These are phyloP conservation scores for Protaetia brevitarsis DNA, from an alignment of 1,140 invertebrate species.

Conservation along the genomic window DNA sequence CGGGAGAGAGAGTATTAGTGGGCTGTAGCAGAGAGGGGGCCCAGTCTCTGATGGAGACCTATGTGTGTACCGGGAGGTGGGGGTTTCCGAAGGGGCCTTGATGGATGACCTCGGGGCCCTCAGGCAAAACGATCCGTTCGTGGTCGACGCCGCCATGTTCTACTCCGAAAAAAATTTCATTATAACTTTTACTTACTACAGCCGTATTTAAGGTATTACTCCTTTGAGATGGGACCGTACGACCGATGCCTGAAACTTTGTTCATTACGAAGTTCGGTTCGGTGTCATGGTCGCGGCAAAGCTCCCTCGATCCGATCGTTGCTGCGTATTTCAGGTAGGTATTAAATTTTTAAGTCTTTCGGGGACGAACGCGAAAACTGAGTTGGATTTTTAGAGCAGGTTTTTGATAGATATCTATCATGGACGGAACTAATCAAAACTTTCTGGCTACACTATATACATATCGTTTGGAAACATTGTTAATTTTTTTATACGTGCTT, in stretches of 20 bases:
- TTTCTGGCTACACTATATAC: no score
- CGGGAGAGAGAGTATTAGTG: slow-evolving; percentile 20
- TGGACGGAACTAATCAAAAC: no score
- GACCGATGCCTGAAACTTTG: slow-evolving; percentile 8
- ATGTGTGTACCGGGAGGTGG: slow-evolving; percentile 20
- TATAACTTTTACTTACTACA: slow-evolving; percentile 29
- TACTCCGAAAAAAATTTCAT: slow-evolving; percentile 24
- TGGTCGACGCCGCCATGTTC: slow-evolving; percentile 21
- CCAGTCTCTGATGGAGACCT: slow-evolving; percentile 4
- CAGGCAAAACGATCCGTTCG: slow-evolving; percentile 19
- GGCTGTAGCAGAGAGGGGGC: slow-evolving; percentile 1
- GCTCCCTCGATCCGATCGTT: not conserved
- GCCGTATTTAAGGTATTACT: slow-evolving; percentile 27
- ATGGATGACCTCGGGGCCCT: slow-evolving; percentile 30
- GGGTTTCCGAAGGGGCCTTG: slow-evolving; percentile 23
- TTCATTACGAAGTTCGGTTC: not conserved
- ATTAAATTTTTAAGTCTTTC: slow-evolving; percentile 6
- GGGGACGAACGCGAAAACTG: not conserved
- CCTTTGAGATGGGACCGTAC: slow-evolving; percentile 19
- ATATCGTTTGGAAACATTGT: no score
- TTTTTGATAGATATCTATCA: no score
- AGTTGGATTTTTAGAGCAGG: no score
- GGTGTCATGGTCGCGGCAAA: not conserved
- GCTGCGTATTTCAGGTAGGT: no score
- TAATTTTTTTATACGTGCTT: no score